Conservation (phyloP, 2,797 vertebrate species). For the Catamblyrhynchus diadema region DNA sequence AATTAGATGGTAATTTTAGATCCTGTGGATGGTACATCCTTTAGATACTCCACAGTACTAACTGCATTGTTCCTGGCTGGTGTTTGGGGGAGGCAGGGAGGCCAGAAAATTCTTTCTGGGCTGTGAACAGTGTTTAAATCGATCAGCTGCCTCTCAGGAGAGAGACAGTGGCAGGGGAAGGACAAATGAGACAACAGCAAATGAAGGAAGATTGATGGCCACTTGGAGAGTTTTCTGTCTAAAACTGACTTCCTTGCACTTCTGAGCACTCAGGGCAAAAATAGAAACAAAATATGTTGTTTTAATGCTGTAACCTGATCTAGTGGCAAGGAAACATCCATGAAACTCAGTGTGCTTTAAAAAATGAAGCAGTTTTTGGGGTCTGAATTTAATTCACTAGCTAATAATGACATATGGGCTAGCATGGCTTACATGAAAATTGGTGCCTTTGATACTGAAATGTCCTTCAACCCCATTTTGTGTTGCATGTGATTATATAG, state of each 20-base stretch:
- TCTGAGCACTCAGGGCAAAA: not conserved
- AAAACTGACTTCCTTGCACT: not conserved
- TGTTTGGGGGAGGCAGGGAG: not conserved
- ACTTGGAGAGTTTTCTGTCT: not conserved
- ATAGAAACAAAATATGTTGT: not conserved
- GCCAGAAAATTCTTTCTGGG: not conserved
- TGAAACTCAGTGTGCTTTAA: not conserved
- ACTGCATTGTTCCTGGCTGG: not conserved
- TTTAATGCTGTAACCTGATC: not conserved
- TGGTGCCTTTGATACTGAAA: not conserved
- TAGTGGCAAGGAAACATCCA: not conserved
- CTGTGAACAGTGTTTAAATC: not conserved
- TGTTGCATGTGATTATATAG: not conserved
- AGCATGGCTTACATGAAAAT: not conserved
- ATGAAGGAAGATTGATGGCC: slow-evolving; percentile 9
- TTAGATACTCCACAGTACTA: not conserved
- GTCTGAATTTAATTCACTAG: not conserved
- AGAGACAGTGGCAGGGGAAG: not conserved
- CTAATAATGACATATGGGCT: not conserved
- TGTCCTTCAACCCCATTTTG: not conserved
- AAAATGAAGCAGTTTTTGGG: not conserved
- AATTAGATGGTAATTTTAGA: not conserved
- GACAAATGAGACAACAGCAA: not conserved
- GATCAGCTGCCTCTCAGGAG: not conserved
- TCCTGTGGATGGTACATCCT: not conserved